Conservation (phyloP, 2,113 vertebrate genomes). For the Ophiodon elongatus region DNA sequence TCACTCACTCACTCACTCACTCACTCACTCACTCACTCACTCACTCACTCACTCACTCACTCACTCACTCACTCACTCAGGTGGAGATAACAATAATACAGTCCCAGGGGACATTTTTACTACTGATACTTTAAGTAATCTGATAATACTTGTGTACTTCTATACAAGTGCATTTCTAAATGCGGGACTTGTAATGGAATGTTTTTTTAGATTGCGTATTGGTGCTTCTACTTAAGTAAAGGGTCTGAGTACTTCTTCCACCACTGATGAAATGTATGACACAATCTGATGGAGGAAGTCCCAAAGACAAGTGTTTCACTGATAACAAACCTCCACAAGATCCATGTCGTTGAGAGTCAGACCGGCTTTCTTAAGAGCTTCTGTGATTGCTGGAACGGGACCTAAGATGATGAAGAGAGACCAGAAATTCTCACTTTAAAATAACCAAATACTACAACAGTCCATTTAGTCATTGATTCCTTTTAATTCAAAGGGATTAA, state of each 20-base stretch:
- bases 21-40: too few species aligned
- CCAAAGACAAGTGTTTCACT: not conserved
- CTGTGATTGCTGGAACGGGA: slow-evolving; percentile 93
- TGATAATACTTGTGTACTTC: not conserved
- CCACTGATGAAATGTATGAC: not conserved
- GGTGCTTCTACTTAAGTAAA: too few species aligned
- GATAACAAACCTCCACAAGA: slow-evolving; percentile 90
- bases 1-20: too few species aligned
- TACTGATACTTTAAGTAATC: not conserved
- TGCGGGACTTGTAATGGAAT: not conserved
- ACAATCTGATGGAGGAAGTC: not conserved
- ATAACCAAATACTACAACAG: not conserved
- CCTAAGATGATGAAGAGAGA: slow-evolving; percentile 78
- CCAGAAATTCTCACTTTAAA: not conserved
- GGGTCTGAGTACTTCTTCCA: too few species aligned
- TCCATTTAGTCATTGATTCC: not conserved
- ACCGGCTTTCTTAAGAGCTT: slow-evolving; percentile 93
- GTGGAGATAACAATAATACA: not conserved
- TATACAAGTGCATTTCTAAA: not conserved
- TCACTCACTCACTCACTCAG: too few species aligned
- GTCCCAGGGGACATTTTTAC: not conserved
- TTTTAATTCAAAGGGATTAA: not conserved
- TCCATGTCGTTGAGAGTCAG: slow-evolving; percentile 94
- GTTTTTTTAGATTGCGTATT: not conserved
- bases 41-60: too few species aligned